phyloP scores from a whole-genome alignment of 2,113 vertebrate species.

The Nestor notabilis region DNA sequence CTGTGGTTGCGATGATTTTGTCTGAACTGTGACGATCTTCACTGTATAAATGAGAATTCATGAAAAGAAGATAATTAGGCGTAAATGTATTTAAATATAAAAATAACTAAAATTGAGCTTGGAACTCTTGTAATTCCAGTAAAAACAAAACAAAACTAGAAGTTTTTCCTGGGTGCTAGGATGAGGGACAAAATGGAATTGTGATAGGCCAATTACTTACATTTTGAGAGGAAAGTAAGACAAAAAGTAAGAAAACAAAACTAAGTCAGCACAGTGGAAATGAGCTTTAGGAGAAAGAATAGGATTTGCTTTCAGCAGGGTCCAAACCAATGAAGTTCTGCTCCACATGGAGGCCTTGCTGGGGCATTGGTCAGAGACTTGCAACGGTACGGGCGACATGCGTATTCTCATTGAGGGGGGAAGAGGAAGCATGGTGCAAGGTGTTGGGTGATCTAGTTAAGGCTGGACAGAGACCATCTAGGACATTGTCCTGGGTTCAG shows the following conservation, averaged over 20 bases:
- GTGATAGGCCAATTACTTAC: background rate
- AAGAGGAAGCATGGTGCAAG: background rate
- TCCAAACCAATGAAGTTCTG: background rate
- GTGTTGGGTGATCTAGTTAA: rapidly evolving
- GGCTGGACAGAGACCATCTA: background rate
- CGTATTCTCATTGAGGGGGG: background rate
- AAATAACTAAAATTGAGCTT: background rate
- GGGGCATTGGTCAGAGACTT: background rate
- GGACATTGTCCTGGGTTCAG: too few relatives aligned
- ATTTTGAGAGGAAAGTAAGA: background rate
- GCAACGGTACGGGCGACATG: background rate
- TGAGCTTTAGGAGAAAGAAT: background rate
- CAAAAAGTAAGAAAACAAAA: background rate
- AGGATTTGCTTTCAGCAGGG: background rate
- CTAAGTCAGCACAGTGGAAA: background rate
- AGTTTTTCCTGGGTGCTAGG: background rate
- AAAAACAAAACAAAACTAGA: background rate
- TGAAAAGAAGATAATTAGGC: background rate
- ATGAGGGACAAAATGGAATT: background rate
- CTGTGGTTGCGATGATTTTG: background rate
- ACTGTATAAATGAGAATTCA: background rate
- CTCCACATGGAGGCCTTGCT: background rate
- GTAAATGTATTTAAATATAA: background rate
- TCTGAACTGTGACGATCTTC: background rate
- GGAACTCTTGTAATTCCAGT: background rate